A percentile compares a stretch with the other conserved stretches of the same genome.
phyloP scores from a whole-genome alignment of 2,797 vertebrate species.

The Poeciliopsis infans region DNA sequence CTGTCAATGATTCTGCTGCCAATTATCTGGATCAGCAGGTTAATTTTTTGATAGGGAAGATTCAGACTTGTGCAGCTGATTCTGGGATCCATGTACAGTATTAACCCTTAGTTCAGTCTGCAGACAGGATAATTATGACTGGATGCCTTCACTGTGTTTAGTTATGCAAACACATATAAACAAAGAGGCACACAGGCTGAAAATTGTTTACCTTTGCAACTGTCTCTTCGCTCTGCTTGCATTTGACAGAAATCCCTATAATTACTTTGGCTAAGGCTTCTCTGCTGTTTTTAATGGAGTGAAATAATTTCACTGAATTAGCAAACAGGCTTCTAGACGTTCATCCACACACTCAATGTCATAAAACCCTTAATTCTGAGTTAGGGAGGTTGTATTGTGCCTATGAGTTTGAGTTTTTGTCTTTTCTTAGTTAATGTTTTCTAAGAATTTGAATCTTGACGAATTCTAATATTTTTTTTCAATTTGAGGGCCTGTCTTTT shows the following conservation, averaged over 20 bases:
- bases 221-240: slow-evolving; percentile 23
- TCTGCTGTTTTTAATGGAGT: slow-evolving; percentile 64
- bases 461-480: slow-evolving; percentile 46
- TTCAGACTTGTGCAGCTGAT: slow-evolving; percentile 48
- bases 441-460: slow-evolving; percentile 25
- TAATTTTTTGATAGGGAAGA: slow-evolving; percentile 14
- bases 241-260: slow-evolving; percentile 65
- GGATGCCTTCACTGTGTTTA: slow-evolving; percentile 31
- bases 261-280: slow-evolving; percentile 65
- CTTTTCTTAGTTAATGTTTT: slow-evolving; percentile 11
- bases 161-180: slow-evolving; percentile 18
- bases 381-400: slow-evolving; percentile 10
- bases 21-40: not conserved
- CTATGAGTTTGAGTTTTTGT: slow-evolving; percentile 2
- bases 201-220: slow-evolving; percentile 46
- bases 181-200: slow-evolving; percentile 9
- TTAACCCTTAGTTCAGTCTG: slow-evolving; percentile 43
- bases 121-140: slow-evolving; percentile 28
- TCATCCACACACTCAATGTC: slow-evolving; percentile 57
- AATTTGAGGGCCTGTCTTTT: slow-evolving; percentile 31
- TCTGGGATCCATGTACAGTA: slow-evolving; percentile 30
- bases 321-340: slow-evolving; percentile 60
- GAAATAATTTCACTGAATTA: slow-evolving; percentile 69
- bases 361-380: slow-evolving; percentile 32
- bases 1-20: not conserved